Conservation (phyloP, 2,888 invertebrate genomes). For the Nemotelus nigrinus region DNA sequence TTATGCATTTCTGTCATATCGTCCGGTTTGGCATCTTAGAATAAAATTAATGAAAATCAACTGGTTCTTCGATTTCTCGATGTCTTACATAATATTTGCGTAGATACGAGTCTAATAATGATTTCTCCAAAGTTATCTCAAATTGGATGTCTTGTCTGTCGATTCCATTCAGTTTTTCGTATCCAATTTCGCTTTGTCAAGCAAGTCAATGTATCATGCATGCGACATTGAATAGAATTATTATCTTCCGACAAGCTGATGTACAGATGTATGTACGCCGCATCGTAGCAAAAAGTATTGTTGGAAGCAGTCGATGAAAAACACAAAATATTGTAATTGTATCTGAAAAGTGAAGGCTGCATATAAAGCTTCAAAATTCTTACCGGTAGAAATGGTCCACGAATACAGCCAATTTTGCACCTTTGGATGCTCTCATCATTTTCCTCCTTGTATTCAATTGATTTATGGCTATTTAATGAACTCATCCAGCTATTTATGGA, state of each 20-base stretch:
- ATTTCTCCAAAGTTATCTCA: not conserved
- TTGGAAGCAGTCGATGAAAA: no score
- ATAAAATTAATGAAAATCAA: conserved; percentile 5
- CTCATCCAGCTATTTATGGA: no score
- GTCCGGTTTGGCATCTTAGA: not conserved
- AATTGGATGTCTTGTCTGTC: conserved; percentile 4
- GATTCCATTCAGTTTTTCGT: not conserved
- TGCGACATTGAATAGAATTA: conserved; percentile 13
- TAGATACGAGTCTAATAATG: not conserved
- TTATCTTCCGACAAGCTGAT: conserved; percentile 21
- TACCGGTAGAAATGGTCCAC: no score
- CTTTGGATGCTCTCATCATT: no score
- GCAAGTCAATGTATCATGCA: not conserved
- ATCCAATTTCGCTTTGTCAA: conserved; percentile 25
- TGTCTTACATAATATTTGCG: conserved; percentile 17
- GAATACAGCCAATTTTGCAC: no score
- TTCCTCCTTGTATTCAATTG: no score
- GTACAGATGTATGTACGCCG: not conserved
- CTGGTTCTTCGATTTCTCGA: not conserved
- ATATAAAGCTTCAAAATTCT: not conserved
- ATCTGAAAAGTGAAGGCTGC: not conserved
- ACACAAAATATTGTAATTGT: not conserved
- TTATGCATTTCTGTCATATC: conserved; percentile 3
- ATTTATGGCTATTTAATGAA: no score
- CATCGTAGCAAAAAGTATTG: no score